Base-by-base conservation (phyloP, 2,113 vertebrate species). In the Stigmatopora argus region DNA sequence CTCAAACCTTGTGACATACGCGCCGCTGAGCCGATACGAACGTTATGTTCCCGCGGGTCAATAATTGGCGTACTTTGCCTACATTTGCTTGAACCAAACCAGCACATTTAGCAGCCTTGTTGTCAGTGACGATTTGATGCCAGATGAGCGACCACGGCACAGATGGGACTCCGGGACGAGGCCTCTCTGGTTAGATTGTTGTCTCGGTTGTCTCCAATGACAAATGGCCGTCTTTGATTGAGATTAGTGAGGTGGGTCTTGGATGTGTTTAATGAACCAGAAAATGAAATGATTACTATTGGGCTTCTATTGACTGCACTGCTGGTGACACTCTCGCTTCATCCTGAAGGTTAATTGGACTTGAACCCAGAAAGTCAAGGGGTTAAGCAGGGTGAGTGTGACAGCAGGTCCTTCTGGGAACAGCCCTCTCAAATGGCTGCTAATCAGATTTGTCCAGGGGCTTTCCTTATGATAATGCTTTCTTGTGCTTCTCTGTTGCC, bases 311-410 rank as follows among this genome's bases (percentile, higher is more conserved):
- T 91, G 94, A 94, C 94, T 93, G 87, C 90, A 90, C 92, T 92
- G 90, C 88, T 90, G 90, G 90, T 87, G 92, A 90, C 93, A 93
- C 92, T 94, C 93, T 90, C 84, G 88, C 89, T 92, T 89, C 91
- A 85, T 89, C 86, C 71, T 76, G 91, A 90, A 94, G 96, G 96
- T 97, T 98, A 98, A 98, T 99, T 98, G 92, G 93, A 97, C 95
- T 96, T 96, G 95, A 98, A 96, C 96, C 92, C 87, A 84, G 92
- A 92, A 95, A 96, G 94, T 97, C 93, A 95, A 93, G 93, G 94
- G 96, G 96, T 98, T 95, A 93, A 89, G 72, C 87, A 83, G 87
- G 94, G 94, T 95, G 94, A 94, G 65, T 35, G 77, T 75, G 92
- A 94, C 95, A 97, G 94, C 92, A 94, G 93, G 93, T 89, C 86